These are phyloP conservation scores for Physeter macrocephalus DNA, from an alignment of 2,113 vertebrate genomes.

Conservation along the genomic window DNA sequence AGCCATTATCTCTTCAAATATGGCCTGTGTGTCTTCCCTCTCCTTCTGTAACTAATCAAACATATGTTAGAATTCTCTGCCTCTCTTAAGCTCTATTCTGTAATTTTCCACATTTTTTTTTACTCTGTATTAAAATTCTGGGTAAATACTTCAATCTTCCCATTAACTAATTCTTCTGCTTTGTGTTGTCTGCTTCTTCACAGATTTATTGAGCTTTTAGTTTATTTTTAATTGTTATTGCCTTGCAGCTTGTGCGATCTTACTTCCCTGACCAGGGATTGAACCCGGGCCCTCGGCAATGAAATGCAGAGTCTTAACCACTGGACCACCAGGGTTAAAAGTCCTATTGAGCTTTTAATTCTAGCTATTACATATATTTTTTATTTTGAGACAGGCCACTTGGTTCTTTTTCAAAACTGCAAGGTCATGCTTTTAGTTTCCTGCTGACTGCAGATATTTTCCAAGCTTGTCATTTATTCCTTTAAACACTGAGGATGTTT, in stretches of 20 bases:
- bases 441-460: background rate
- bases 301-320: background rate
- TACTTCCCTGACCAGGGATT: background rate
- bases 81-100: background rate
- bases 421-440: background rate
- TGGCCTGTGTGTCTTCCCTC: background rate
- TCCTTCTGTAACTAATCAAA: background rate
- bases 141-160: background rate
- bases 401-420: background rate
- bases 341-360: background rate
- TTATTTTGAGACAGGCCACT: background rate
- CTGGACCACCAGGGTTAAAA: background rate
- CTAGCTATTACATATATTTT: background rate
- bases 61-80: background rate
- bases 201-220: background rate
- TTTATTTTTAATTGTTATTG: background rate
- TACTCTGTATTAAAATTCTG: background rate
- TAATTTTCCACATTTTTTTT: background rate
- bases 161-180: background rate
- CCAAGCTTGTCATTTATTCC: background rate
- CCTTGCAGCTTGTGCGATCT: background rate
- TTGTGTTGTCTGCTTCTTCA: background rate
- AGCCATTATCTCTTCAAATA: background rate
- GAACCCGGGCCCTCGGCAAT: background rate
- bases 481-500: background rate